A percentile compares a stretch with the other conserved stretches of the same genome.
Conservation (phyloP, 2,797 vertebrate species). For the Acrocephalus scirpaceus region DNA sequence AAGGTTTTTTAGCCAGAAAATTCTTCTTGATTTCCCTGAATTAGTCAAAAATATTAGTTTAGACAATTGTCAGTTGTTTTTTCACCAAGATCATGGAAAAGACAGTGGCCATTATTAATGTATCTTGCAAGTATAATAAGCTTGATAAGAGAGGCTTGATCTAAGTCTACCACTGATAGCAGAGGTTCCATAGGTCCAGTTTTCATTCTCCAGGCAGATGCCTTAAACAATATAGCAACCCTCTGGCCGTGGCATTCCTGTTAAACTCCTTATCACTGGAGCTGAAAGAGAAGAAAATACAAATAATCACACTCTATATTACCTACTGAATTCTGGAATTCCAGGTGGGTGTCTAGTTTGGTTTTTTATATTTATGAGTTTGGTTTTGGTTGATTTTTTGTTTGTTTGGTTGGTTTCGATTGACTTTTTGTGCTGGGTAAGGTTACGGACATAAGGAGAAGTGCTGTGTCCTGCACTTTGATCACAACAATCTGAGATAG, state of each 20-base stretch:
- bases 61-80: background rate
- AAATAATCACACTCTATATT: background rate
- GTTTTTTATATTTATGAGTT: background rate
- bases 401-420: background rate
- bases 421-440: background rate
- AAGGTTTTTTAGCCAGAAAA: background rate
- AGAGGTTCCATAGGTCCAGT: background rate
- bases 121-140: background rate
- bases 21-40: background rate
- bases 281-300: background rate
- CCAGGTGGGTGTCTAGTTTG: background rate
- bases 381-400: background rate
- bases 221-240: background rate
- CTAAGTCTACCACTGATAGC: background rate
- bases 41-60: background rate
- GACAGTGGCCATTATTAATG: background rate
- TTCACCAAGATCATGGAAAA: background rate
- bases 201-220: background rate
- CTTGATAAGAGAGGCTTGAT: background rate
- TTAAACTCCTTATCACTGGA: background rate
- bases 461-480: background rate
- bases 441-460: background rate
- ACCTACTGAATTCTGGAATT: background rate
- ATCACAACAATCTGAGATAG: background rate
- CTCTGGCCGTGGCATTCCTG: background rate